Conservation (phyloP, 64 coral and sea anemone species). For the Pocillopora verrucosa region DNA sequence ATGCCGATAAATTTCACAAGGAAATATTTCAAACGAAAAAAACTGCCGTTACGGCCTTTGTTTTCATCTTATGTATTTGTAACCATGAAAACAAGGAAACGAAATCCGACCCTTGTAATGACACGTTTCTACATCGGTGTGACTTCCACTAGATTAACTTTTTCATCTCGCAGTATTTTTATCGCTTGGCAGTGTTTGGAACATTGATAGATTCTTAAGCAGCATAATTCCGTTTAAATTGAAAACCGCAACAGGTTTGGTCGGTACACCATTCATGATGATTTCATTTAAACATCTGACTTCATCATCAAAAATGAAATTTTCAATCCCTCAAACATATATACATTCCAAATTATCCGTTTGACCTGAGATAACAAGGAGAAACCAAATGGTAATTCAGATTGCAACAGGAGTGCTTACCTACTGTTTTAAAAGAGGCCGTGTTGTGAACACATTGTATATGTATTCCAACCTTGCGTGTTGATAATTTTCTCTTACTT, state of each 20-base stretch:
- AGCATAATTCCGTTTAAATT: not conserved
- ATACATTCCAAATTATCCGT: no score
- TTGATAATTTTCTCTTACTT: not conserved
- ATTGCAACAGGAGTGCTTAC: no score
- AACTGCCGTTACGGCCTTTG: slow-evolving; percentile 27
- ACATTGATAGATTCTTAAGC: not conserved
- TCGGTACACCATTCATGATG: not conserved
- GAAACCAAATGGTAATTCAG: no score
- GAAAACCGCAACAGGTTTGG: slow-evolving; percentile 21
- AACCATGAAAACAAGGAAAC: slow-evolving; percentile 56
- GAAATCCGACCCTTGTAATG: not conserved
- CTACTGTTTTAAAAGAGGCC: no score
- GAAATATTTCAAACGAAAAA: not conserved
- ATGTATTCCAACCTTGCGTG: not conserved
- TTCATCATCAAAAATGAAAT: not conserved
- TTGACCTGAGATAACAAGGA: no score
- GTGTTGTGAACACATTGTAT: not conserved
- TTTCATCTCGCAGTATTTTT: not conserved
- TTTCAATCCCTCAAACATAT: no score
- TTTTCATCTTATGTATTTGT: slow-evolving; percentile 17
- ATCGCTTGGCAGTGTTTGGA: not conserved
- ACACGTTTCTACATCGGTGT: not conserved
- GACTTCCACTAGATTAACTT: not conserved
- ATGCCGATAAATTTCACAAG: not conserved
- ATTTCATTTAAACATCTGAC: not conserved